A percentile compares a stretch with the other conserved stretches of the same genome.
These are phyloP conservation scores for Hyperopisus bebe DNA, from an alignment of 2,113 vertebrate species.

Conservation along the genomic window DNA sequence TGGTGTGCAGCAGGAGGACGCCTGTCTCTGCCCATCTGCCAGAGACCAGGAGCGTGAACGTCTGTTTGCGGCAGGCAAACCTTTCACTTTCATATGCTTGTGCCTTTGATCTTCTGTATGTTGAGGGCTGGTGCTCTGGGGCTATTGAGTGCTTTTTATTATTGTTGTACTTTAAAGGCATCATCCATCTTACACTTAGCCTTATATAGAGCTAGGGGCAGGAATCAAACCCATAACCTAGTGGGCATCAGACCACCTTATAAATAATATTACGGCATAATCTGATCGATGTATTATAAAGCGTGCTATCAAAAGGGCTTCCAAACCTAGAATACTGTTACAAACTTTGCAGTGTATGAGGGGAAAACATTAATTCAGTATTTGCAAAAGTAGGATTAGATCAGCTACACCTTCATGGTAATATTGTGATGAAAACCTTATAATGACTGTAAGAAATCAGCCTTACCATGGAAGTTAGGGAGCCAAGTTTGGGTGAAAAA, in stretches of 20 bases:
- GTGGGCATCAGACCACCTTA: not conserved
- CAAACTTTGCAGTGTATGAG: not conserved
- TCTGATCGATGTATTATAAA: not conserved
- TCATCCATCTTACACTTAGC: not conserved
- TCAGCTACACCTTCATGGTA: not conserved
- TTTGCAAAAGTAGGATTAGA: not conserved
- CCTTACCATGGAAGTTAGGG: not conserved
- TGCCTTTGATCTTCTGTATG: conserved; percentile 1
- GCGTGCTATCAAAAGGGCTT: not conserved
- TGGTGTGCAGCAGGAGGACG: not conserved
- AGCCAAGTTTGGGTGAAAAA: not conserved
- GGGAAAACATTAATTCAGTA: not conserved
- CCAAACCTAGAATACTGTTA: not conserved
- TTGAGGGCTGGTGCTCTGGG: not conserved
- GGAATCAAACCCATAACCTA: not conserved
- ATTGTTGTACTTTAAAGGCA: not conserved
- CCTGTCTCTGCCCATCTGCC: not conserved
- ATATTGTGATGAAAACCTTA: not conserved
- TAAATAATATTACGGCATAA: not conserved
- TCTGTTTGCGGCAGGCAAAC: not conserved
- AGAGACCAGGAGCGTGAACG: not conserved
- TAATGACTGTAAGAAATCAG: not conserved
- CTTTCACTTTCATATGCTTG: not conserved
- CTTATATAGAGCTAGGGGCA: not conserved
- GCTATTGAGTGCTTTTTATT: not conserved